Evolutionary conservation across 2,797 vertebrate genomes (phyloP).

Genomic region (Eospalax fontanierii): DNA sequence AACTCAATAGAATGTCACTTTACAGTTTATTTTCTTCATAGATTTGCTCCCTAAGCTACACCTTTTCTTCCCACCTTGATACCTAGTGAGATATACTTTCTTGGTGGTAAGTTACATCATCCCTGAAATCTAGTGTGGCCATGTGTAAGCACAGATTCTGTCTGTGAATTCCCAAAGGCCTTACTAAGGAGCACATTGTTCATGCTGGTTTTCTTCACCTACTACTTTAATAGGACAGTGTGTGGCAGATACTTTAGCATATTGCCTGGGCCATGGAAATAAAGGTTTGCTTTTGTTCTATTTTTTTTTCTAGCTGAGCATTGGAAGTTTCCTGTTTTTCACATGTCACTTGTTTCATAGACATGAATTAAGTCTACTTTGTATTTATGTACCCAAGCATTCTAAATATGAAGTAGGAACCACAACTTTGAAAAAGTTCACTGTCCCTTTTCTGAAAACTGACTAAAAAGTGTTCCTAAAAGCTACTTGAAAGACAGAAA

Average conservation of each 20-base stretch:
- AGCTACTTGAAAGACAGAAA: too few species aligned
- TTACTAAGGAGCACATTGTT: neutral
- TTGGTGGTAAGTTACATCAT: neutral
- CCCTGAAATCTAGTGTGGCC: neutral
- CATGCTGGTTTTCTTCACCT: neutral
- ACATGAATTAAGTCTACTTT: neutral
- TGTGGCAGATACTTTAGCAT: neutral
- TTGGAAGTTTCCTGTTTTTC: neutral
- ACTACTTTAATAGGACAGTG: neutral
- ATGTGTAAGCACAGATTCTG: neutral
- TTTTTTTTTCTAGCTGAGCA: neutral
- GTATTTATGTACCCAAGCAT: neutral
- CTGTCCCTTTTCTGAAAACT: too few species aligned
- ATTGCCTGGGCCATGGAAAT: neutral
- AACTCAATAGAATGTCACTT: neutral
- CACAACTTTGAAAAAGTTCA: too few species aligned
- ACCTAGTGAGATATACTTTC: neutral
- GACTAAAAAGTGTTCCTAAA: too few species aligned
- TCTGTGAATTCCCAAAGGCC: neutral
- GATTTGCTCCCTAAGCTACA: neutral
- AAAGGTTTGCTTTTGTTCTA: neutral
- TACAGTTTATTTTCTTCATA: neutral
- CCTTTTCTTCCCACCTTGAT: neutral
- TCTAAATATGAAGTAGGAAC: slow-evolving; percentile 6
- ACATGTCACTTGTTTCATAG: neutral